A percentile compares a stretch with the other conserved stretches of the same genome.
Evolutionary conservation across 2,888 invertebrate species (phyloP).

Genomic region (Thymelicus sylvestris): DNA sequence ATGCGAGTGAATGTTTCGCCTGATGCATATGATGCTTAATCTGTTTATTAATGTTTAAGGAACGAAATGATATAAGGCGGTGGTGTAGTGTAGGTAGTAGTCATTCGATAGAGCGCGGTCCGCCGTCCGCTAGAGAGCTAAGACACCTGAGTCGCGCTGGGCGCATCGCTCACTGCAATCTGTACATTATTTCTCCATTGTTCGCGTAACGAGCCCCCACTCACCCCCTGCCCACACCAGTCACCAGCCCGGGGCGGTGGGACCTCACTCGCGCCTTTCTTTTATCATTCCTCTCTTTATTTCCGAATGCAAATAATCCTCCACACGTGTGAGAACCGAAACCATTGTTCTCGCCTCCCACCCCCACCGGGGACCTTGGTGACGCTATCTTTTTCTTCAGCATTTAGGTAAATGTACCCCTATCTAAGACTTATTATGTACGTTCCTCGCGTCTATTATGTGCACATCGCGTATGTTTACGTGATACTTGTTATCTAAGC

Average conservation of each 20-base stretch:
- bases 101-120: constrained; percentile 59
- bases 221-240: constrained; percentile 75
- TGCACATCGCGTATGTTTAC: constrained; percentile 28
- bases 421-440: constrained; percentile 57
- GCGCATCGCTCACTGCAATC: constrained; percentile 86
- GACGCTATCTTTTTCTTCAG: constrained; percentile 83
- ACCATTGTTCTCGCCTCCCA: constrained; percentile 84
- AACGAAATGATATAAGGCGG: neutral
- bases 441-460: constrained; percentile 38
- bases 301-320: constrained; percentile 86
- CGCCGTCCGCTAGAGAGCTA: constrained; percentile 58
- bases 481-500: constrained; percentile 8
- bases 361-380: constrained; percentile 80
- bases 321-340: constrained; percentile 86
- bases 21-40: too few relatives aligned
- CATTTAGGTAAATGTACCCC: constrained; percentile 77
- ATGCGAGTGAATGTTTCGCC: too few relatives aligned
- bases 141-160: constrained; percentile 82
- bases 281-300: constrained; percentile 85
- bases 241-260: constrained; percentile 83
- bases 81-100: neutral
- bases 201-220: constrained; percentile 83
- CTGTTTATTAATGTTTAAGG: neutral
- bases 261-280: constrained; percentile 85
- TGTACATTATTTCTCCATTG: constrained; percentile 86